Evolutionary conservation across 2,113 vertebrate species (phyloP), one percentile per base, ranked within the genome.

Genomic region (Calidris pugnax): DNA sequence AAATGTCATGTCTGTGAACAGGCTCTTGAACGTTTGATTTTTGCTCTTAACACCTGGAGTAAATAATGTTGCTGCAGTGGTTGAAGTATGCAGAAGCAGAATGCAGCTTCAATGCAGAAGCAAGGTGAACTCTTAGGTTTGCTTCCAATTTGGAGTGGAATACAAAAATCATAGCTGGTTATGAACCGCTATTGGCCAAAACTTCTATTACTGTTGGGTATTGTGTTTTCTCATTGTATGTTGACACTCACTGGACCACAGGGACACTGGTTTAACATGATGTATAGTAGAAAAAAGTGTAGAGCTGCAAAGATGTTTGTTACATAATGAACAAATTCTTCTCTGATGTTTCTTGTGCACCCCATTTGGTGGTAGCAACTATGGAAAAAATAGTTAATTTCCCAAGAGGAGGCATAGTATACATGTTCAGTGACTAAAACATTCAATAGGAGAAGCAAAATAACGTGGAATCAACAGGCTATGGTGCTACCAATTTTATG

Each of bases 191-290:
- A 32, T 39, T 71, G 87, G 82, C 56, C 95, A 87, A 93, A 95
- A 37, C 76, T 94, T 91, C 67, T 57, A 30, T 95, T 95, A 87
- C 55, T 87, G 84, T 80, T 75, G 63, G 73, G 48, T 56, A 53
- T 60, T 90, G 73, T 93, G 76, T 85, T 98, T 98, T 97, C 68
- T 66, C 92, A 41, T 48, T 78, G 82, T 83, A 80, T 39, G 89
- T 74, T 90, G 91, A 79, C 35, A 39, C 37, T 69, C 68, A 45
- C 77, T 89, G 87, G 77, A 23, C 93, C 91, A 69, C 39, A 83
- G 89, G 88, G 86, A 94, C 60, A 35, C 75, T 51, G 50, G 75
- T 63, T 67, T 96, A 89, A 88, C 85, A 77, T 93, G 81, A 96
- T 91, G 24, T 92, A 72, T 82, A 85, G 82, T 45, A 27, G 78